Percentiles rank a stretch among this genome's conserved stretches.
phyloP scores from a whole-genome alignment of 2,113 vertebrate species.

The Crotalus horridus region DNA sequence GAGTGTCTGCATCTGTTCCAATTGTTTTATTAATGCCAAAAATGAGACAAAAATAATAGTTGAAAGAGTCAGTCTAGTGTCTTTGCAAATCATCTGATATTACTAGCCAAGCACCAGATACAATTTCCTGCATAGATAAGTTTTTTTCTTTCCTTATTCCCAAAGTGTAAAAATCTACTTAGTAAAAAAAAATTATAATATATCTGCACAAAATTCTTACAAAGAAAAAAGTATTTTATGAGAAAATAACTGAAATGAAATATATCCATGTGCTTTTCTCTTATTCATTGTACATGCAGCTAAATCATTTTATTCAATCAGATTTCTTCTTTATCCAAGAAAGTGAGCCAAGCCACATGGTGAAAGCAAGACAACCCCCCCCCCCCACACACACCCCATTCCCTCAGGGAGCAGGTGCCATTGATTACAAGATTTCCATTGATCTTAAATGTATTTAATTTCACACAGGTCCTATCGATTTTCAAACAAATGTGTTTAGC shows the following conservation, averaged over 20 bases:
- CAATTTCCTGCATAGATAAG: background rate
- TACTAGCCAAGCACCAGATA: background rate
- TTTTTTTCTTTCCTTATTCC: background rate
- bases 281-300: background rate
- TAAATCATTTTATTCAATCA: background rate
- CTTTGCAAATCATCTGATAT: background rate
- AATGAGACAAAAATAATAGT: background rate
- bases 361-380: background rate
- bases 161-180: background rate
- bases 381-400: background rate
- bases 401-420: background rate
- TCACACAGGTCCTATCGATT: background rate
- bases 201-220: too few species aligned
- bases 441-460: background rate
- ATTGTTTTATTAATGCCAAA: background rate
- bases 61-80: background rate
- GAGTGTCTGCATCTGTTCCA: background rate
- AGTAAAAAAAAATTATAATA: background rate
- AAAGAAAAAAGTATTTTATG: background rate
- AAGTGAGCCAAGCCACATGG: constrained; percentile 3
- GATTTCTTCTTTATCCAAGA: background rate
- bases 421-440: background rate
- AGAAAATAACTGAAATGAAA: background rate
- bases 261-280: background rate
- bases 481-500: background rate